Base-by-base conservation (phyloP, 2,888 invertebrate genomes). In the Eilema depressum region DNA sequence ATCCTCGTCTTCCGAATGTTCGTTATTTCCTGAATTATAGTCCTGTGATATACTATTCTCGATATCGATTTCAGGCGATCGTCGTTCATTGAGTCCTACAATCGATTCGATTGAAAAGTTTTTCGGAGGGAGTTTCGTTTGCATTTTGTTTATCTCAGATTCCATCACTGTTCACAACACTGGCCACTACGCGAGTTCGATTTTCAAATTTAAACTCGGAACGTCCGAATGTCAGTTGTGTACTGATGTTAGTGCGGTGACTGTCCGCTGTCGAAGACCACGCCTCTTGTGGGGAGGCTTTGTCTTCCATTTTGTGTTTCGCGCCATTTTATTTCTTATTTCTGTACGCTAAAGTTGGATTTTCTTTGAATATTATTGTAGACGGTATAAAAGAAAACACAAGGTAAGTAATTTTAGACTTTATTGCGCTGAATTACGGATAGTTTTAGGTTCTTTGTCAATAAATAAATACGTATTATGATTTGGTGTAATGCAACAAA, bases 81-180 rank as follows among this genome's bases (percentile, higher is more conserved):
- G 83, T 1, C 92, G 82, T 25, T 92, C 89, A 70, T 85, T 92
- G 7, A 95, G 79, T 0, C 95, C 95, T 0, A 96, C 96, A 66
- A 96, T 94, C 53, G 96, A 96, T 89, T 96, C 96, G n/a, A 96
- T 96, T 0, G 96, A 96, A 84, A 96, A 96, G 71, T 96, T 96
- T 78, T 96, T 96, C 33, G 96, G 95, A 63, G 96, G 96, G 30
- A 94, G 87, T 78, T 95, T 94, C 5, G 94, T 94, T 68, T 89
- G 90, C 87, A 93, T 91, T 81, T 93, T 93, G 78, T 88, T 93
- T 60, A 92, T 91, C 81, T 95, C 95, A 68, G 94, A 92, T 83
- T 95, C 94, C 95, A 95, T 95, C 78, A 78, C 85, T 83, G 79
- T 66, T 63, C 77, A 79, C 81, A 70, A 74, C 84, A 85, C 83